Percentiles rank a stretch among this genome's conserved stretches.
Evolutionary conservation across 2,888 invertebrate genomes (phyloP).

Genomic region (Atethmia centrago): DNA sequence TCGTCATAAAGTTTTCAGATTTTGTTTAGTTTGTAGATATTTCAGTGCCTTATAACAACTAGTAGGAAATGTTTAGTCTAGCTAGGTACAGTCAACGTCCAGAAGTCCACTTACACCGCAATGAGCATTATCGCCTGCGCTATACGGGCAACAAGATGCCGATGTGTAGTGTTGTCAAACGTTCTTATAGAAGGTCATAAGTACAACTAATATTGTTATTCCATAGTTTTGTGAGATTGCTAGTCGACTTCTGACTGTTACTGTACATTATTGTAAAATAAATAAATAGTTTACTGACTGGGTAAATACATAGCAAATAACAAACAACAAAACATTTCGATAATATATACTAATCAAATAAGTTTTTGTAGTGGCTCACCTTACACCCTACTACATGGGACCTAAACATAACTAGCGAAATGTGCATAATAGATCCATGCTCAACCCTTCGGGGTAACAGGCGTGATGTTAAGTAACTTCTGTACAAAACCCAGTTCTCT

Average conservation of each 20-base stretch:
- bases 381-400: background rate
- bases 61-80: too few species aligned
- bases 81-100: too few species aligned
- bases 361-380: background rate
- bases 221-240: too few species aligned
- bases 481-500: background rate
- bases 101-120: too few species aligned
- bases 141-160: too few species aligned
- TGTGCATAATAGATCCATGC: background rate
- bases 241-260: too few species aligned
- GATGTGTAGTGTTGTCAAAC: too few species aligned
- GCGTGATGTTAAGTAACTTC: background rate
- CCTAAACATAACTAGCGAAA: background rate
- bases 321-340: background rate
- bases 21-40: background rate
- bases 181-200: too few species aligned
- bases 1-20: background rate
- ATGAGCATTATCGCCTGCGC: too few species aligned
- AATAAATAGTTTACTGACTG: background rate
- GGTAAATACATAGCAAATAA: background rate
- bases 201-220: too few species aligned
- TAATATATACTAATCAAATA: background rate
- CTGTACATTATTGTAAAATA: background rate
- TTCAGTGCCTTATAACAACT: background rate
- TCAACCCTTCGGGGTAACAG: background rate